Percentiles rank a stretch among this genome's conserved stretches.
phyloP scores from a whole-genome alignment of 1,140 invertebrate species.

The fruit fly (Drosophila melanogaster) region DNA sequence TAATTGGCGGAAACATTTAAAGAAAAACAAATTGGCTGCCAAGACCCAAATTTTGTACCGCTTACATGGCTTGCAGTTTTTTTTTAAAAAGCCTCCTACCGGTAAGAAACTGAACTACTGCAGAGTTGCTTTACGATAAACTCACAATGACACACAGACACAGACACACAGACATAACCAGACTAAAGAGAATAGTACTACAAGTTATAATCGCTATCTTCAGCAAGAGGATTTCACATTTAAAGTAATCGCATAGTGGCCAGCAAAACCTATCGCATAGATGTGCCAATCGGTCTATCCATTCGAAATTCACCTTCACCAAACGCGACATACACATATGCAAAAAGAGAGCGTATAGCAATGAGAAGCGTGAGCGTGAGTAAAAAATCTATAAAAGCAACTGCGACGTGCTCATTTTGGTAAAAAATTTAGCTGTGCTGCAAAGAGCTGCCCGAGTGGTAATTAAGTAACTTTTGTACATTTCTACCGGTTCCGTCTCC shows the following conservation, averaged over 20 bases:
- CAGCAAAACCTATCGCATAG: no score
- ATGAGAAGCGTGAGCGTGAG: not conserved
- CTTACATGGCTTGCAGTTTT: no score
- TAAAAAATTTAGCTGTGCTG: constrained; percentile 23
- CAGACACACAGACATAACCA: no score
- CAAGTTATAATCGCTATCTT: no score
- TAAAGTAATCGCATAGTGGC: no score
- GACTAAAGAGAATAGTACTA: no score
- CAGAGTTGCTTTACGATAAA: no score
- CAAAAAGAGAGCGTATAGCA: not conserved
- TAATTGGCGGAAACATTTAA: not conserved
- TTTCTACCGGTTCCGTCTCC: constrained; percentile 41
- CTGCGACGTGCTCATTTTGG: not conserved
- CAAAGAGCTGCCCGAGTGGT: constrained; percentile 19
- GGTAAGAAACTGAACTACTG: not conserved
- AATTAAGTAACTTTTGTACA: constrained; percentile 67
- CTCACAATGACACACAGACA: not conserved
- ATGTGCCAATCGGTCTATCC: not conserved
- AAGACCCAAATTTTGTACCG: no score
- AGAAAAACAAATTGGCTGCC: no score
- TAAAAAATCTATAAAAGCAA: constrained; percentile 29
- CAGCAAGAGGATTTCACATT: no score
- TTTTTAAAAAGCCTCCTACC: not conserved
- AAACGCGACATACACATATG: not conserved
- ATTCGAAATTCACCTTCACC: not conserved